These are phyloP conservation scores for Nasalis larvatus DNA, from an alignment of 2,113 vertebrate genomes.

Conservation along the genomic window DNA sequence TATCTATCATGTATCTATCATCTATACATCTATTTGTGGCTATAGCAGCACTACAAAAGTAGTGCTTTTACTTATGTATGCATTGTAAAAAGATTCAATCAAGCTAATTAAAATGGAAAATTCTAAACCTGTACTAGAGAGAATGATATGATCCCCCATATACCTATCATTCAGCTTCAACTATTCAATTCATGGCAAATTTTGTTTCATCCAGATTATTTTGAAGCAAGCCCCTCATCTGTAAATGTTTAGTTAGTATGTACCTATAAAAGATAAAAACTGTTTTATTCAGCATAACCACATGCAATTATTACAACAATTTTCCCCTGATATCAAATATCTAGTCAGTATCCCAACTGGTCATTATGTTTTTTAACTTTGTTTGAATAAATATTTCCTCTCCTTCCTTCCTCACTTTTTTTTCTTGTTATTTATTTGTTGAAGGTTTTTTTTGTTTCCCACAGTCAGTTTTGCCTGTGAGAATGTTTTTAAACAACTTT, in stretches of 20 bases:
- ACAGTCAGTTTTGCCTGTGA: background rate
- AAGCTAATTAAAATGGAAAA: background rate
- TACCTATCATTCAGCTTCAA: background rate
- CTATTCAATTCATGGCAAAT: background rate
- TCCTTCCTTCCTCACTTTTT: background rate
- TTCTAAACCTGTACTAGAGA: background rate
- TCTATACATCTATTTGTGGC: too few species aligned
- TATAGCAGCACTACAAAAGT: background rate
- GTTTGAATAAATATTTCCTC: background rate
- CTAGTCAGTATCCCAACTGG: too few species aligned
- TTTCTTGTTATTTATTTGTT: background rate
- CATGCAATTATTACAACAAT: background rate
- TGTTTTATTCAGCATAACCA: background rate
- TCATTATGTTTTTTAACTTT: too few species aligned
- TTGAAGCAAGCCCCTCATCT: background rate
- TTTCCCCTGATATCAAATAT: too few species aligned
- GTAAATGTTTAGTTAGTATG: background rate
- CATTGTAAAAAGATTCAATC: too few species aligned
- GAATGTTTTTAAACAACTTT: background rate
- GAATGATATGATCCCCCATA: background rate
- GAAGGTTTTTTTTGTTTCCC: background rate
- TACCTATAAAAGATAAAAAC: background rate
- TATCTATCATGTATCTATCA: too few species aligned
- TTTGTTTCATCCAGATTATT: background rate
- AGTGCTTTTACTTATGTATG: too few species aligned